phyloP scores from a whole-genome alignment of 2,113 vertebrate species.

The Alethe castanea region DNA sequence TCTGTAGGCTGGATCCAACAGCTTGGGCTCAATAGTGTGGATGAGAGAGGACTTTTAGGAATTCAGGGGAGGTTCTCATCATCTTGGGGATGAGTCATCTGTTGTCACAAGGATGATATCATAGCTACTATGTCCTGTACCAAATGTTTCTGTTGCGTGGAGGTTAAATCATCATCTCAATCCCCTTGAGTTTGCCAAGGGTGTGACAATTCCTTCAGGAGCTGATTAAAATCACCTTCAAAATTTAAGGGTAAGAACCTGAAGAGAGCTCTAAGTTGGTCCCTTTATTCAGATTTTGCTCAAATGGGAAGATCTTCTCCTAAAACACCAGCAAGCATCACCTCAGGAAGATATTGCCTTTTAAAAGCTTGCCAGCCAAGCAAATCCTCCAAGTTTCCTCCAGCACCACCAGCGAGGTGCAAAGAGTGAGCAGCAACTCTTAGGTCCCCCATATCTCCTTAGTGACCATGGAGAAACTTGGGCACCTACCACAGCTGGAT shows the following conservation, averaged over 20 bases:
- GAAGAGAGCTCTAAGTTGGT: neutral
- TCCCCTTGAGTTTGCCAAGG: neutral
- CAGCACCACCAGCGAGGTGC: neutral
- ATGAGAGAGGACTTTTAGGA: neutral
- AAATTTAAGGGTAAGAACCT: neutral
- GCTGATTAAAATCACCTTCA: neutral
- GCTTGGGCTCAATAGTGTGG: neutral
- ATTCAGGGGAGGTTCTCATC: neutral
- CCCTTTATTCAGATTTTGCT: neutral
- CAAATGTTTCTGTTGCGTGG: neutral
- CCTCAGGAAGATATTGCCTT: neutral
- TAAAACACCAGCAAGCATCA: neutral
- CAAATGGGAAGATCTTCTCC: neutral
- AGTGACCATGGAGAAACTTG: accelerated
- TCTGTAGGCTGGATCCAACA: conserved; percentile 47
- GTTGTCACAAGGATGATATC: neutral
- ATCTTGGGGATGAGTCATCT: neutral
- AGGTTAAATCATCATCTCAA: neutral
- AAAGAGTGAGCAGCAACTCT: neutral
- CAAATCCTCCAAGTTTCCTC: neutral
- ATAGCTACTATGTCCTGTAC: neutral
- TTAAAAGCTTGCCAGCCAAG: neutral
- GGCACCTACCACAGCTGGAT: neutral
- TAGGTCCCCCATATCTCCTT: neutral
- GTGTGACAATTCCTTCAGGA: neutral